Conservation (phyloP, 37 sponge, comb jelly and placozoan genomes). For the Corticium candelabrum region DNA sequence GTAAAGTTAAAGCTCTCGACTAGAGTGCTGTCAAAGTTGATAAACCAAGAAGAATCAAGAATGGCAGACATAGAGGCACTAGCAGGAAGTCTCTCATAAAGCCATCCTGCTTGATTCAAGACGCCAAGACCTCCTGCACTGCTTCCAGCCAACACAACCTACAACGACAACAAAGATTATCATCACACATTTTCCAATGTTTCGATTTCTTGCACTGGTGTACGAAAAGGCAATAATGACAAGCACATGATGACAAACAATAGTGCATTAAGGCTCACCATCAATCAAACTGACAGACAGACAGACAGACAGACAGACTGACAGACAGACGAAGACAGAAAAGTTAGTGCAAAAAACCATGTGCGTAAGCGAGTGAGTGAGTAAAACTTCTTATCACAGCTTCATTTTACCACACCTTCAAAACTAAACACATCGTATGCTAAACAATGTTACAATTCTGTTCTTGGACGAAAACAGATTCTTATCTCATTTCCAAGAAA, state of each 20-base stretch:
- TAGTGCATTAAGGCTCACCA: not conserved
- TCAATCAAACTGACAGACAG: not conserved
- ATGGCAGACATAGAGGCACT: constrained; percentile 24
- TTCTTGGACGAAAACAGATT: too few species aligned
- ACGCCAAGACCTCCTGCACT: constrained; percentile 84
- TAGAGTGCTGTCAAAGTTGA: constrained; percentile 49
- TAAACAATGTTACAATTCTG: too few species aligned
- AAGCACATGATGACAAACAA: not conserved
- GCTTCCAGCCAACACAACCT: constrained; percentile 54
- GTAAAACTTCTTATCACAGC: too few species aligned
- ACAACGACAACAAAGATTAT: too few species aligned
- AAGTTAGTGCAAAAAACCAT: too few species aligned
- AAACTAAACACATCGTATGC: too few species aligned
- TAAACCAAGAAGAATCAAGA: constrained; percentile 77
- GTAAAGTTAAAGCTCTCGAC: not conserved
- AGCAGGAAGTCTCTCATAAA: constrained; percentile 2
- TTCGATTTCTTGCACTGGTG: too few species aligned
- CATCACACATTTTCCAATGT: too few species aligned
- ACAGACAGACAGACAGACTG: constrained; percentile 2
- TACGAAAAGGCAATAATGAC: too few species aligned
- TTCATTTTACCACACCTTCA: too few species aligned
- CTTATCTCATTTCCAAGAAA: too few species aligned
- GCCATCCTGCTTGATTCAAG: constrained; percentile 51
- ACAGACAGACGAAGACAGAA: not conserved
- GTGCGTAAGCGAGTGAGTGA: too few species aligned